These are phyloP conservation scores for Cinara cedri DNA, from an alignment of 2,888 invertebrate species.

Conservation along the genomic window DNA sequence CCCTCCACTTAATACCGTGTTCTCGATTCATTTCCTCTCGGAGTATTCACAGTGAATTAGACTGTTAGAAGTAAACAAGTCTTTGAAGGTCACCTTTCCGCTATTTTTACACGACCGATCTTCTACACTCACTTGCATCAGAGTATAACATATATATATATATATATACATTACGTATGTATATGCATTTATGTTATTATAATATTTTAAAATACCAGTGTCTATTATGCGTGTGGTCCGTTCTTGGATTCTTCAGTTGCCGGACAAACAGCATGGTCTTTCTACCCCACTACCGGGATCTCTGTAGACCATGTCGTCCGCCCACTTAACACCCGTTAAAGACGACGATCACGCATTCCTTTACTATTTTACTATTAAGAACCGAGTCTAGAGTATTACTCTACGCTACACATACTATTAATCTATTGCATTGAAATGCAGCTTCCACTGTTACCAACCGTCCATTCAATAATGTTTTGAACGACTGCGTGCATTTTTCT, in stretches of 20 bases:
- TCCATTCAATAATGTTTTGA: conserved; percentile 30
- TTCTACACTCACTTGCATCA: neutral
- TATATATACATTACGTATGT: no score
- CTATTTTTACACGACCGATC: conserved; percentile 46
- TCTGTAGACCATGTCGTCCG: conserved; percentile 12
- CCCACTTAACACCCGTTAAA: conserved; percentile 40
- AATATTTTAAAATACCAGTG: conserved; percentile 11
- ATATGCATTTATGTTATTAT: neutral
- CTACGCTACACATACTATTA: conserved; percentile 1
- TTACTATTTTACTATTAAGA: conserved; percentile 43
- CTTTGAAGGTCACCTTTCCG: conserved; percentile 56
- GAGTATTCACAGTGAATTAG: conserved; percentile 36
- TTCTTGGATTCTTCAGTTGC: conserved; percentile 18
- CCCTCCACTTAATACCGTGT: neutral
- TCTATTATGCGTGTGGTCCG: conserved; percentile 38
- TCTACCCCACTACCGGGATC: neutral
- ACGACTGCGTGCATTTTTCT: no score
- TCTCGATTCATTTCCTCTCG: conserved; percentile 31
- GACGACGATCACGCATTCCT: conserved; percentile 29
- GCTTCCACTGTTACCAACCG: conserved; percentile 36
- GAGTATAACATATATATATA: neutral
- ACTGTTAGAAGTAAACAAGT: conserved; percentile 52
- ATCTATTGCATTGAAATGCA: conserved; percentile 29
- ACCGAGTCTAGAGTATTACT: conserved; percentile 1
- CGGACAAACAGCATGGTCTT: conserved; percentile 2